These are phyloP conservation scores for Sarcophaga variegata DNA, from an alignment of 2,888 invertebrate genomes.

Conservation along the genomic window DNA sequence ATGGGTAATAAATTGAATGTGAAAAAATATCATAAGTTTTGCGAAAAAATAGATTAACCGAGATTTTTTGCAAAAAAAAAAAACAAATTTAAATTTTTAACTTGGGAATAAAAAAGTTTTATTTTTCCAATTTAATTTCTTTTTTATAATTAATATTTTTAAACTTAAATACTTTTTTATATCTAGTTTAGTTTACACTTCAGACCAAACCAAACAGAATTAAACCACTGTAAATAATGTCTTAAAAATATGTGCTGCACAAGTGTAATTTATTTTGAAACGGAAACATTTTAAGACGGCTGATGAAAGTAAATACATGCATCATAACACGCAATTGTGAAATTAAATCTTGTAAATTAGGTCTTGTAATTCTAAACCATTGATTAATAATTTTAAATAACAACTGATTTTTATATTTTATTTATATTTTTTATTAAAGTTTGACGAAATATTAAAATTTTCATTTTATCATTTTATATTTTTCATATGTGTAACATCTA, in stretches of 20 bases:
- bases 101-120: too few species aligned
- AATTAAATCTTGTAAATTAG: conserved; percentile 40
- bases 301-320: conserved; percentile 66
- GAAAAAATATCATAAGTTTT: not conserved
- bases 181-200: conserved; percentile 1
- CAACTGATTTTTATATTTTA: not conserved
- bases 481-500: conserved; percentile 59
- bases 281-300: conserved; percentile 66
- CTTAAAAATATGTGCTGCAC: not conserved
- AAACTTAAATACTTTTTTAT: not conserved
- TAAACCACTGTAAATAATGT: too few species aligned
- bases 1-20: not conserved
- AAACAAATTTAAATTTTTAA: too few species aligned
- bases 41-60: not conserved
- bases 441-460: not conserved
- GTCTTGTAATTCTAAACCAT: too few species aligned
- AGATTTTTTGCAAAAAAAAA: too few species aligned
- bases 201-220: too few species aligned
- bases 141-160: too few species aligned
- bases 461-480: conserved; percentile 44
- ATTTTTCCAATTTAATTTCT: too few species aligned
- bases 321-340: conserved; percentile 57
- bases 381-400: too few species aligned
- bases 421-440: not conserved
- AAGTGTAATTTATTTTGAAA: not conserved